These are phyloP conservation scores for Setipinna tenuifilis DNA, from an alignment of 2,797 vertebrate genomes.

Conservation along the genomic window DNA sequence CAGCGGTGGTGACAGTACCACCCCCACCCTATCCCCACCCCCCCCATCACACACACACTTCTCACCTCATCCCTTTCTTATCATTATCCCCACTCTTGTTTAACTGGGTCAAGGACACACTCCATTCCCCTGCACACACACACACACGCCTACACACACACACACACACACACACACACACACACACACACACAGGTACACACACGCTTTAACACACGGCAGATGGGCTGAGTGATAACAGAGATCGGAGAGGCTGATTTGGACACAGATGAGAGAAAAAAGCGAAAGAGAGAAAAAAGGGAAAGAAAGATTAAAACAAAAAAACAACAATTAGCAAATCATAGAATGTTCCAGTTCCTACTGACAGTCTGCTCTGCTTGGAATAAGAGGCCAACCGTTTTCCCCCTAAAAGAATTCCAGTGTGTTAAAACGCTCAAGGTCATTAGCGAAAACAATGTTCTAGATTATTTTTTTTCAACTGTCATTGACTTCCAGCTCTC, in stretches of 20 bases:
- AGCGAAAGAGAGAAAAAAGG: neutral
- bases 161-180: neutral
- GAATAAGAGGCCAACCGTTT: neutral
- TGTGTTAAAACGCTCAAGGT: neutral
- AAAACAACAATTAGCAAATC: conserved; percentile 31
- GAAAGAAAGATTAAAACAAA: neutral
- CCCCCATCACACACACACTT: neutral
- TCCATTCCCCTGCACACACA: neutral
- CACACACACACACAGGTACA: neutral
- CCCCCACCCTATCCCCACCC: too few species aligned
- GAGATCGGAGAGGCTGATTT: neutral
- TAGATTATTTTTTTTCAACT: neutral
- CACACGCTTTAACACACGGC: neutral
- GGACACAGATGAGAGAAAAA: neutral
- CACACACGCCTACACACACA: conserved; percentile 18
- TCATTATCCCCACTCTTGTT: conserved; percentile 49
- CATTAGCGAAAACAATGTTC: neutral
- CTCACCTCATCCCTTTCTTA: conserved; percentile 53
- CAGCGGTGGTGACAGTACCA: neutral
- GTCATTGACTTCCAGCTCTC: neutral
- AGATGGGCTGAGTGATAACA: neutral
- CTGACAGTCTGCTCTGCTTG: neutral
- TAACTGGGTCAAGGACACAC: conserved; percentile 73
- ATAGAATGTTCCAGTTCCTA: neutral
- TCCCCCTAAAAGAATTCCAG: neutral